Percentiles rank a stretch among this genome's conserved stretches.
These are phyloP conservation scores for Smittia sp. DNA, from an alignment of 2,888 invertebrate species.

Conservation along the genomic window DNA sequence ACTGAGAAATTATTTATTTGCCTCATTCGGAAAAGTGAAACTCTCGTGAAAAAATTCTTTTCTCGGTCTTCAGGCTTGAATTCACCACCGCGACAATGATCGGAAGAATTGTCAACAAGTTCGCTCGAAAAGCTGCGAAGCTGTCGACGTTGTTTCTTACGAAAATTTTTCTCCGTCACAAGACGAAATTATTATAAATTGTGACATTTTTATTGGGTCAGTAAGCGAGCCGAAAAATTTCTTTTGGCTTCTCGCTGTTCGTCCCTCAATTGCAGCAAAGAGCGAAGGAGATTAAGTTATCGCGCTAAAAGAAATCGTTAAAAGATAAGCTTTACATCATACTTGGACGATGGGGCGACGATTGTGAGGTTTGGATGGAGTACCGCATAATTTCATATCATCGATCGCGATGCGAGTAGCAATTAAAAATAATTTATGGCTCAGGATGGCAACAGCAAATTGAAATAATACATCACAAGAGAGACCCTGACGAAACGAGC, in stretches of 20 bases:
- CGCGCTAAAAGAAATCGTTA: constrained; percentile 4
- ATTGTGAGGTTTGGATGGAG: not conserved
- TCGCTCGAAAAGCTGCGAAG: not conserved
- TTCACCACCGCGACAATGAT: not conserved
- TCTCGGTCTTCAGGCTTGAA: not conserved
- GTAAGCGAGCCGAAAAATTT: too few species aligned
- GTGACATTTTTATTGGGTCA: not conserved
- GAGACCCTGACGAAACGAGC: constrained; percentile 29
- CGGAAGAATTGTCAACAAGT: not conserved
- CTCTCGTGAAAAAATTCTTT: not conserved
- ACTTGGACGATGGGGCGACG: not conserved
- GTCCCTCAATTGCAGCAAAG: not conserved
- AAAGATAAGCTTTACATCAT: not conserved
- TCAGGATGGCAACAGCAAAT: constrained; percentile 14
- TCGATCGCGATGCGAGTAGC: not conserved
- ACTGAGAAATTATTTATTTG: constrained; percentile 13
- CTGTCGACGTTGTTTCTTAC: too few species aligned
- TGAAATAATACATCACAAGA: constrained; percentile 35
- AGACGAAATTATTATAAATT: not conserved
- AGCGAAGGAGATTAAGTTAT: constrained; percentile 35
- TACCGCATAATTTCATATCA: not conserved
- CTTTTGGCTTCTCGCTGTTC: not conserved
- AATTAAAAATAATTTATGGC: constrained; percentile 38
- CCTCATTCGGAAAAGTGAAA: not conserved
- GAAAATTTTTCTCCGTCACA: too few species aligned